Conservation (phyloP, 2,113 vertebrate species). For the Leuciscus idus region DNA sequence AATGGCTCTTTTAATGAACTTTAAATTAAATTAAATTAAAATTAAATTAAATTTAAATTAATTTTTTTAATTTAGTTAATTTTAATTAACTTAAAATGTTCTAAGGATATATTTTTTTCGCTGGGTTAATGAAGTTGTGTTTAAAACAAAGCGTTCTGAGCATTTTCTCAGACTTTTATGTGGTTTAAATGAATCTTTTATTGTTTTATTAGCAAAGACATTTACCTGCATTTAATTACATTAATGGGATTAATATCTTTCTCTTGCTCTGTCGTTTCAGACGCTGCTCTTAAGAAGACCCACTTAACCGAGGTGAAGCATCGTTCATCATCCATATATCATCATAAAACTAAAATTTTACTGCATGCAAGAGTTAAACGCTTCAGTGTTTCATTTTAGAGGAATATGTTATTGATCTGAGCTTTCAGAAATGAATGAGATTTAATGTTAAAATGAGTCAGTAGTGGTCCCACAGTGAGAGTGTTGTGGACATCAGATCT, state of each 20-base stretch:
- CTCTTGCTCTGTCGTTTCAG: conserved; percentile 56
- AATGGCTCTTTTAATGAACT: too few species aligned
- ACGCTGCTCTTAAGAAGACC: conserved; percentile 69
- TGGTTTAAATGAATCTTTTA: too few species aligned
- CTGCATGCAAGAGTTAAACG: background rate
- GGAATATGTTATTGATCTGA: background rate
- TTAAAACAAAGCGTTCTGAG: background rate
- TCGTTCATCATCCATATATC: background rate
- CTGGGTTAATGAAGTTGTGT: background rate
- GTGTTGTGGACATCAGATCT: background rate
- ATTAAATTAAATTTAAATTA: too few species aligned
- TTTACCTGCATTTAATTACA: background rate
- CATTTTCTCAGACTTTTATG: background rate
- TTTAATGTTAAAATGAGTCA: background rate
- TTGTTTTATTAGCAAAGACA: background rate
- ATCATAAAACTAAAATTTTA: background rate
- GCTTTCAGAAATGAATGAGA: background rate
- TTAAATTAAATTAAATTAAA: too few species aligned
- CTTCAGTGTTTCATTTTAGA: background rate
- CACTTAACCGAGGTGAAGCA: conserved; percentile 73
- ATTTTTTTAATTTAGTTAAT: too few species aligned
- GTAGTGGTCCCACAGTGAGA: background rate
- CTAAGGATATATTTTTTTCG: too few species aligned
- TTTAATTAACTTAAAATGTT: too few species aligned
- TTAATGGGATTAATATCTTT: background rate